These are phyloP conservation scores for Microtus pennsylvanicus DNA, from an alignment of 2,113 vertebrate species.

Conservation along the genomic window DNA sequence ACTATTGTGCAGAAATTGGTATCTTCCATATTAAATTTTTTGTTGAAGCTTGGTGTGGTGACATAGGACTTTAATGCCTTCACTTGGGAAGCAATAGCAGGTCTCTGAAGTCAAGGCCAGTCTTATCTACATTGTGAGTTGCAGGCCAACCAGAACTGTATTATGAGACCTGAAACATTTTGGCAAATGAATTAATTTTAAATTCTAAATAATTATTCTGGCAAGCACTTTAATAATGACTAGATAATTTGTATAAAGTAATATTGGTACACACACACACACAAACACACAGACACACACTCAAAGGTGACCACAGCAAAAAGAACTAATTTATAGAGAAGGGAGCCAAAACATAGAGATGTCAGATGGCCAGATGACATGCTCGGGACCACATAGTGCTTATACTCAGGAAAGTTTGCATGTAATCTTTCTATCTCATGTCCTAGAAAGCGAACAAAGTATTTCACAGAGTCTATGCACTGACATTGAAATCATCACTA, in stretches of 20 bases:
- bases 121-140: neutral
- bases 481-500: neutral
- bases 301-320: neutral
- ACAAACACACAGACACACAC: neutral
- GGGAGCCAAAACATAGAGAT: neutral
- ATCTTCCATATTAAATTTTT: neutral
- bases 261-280: neutral
- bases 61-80: neutral
- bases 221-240: neutral
- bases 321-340: neutral
- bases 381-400: neutral
- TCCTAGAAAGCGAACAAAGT: neutral
- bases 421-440: neutral
- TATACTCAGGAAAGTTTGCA: neutral
- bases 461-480: neutral
- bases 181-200: neutral
- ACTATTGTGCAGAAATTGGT: neutral
- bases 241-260: neutral
- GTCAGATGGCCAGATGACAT: neutral
- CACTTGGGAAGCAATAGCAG: neutral
- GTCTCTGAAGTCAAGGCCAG: neutral
- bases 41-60: neutral
- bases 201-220: neutral
- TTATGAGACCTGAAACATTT: neutral
- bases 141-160: neutral